Evolutionary conservation across 1,140 invertebrate species (phyloP).

Genomic region (Pseudoatta argentina): DNA sequence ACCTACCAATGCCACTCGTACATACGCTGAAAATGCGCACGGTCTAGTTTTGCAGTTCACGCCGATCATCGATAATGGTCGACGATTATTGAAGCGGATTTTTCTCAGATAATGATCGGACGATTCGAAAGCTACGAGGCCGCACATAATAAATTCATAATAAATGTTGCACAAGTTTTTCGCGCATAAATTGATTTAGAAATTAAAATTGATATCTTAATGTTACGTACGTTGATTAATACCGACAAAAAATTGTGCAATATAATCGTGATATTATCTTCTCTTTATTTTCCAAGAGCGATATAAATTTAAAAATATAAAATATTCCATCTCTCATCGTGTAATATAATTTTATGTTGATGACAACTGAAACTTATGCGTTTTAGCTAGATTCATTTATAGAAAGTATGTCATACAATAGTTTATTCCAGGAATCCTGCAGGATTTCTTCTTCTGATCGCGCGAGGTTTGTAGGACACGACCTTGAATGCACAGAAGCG

Average conservation of each 20-base stretch:
- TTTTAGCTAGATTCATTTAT: neutral
- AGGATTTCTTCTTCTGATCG: neutral
- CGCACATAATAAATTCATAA: neutral
- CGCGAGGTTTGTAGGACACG: constrained; percentile 24
- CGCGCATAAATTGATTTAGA: neutral
- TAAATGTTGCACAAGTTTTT: neutral
- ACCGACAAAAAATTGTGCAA: neutral
- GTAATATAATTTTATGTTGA: neutral
- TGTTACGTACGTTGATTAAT: neutral
- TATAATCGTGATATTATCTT: neutral
- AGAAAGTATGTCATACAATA: neutral
- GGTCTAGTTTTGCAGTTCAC: constrained; percentile 27
- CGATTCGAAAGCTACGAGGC: neutral
- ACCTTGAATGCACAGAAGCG: constrained; percentile 40
- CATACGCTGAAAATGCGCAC: constrained; percentile 36
- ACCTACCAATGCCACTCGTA: constrained; percentile 27
- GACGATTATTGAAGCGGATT: constrained; percentile 9
- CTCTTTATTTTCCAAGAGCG: neutral
- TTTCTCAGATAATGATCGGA: neutral
- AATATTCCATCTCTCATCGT: too few species aligned
- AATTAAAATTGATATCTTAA: constrained; percentile 16
- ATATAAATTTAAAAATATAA: neutral
- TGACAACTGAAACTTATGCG: neutral
- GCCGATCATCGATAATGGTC: neutral
- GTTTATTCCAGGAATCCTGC: neutral